Base-by-base conservation (phyloP, 2,888 invertebrate genomes). In the Acanthosoma haemorrhoidale region DNA sequence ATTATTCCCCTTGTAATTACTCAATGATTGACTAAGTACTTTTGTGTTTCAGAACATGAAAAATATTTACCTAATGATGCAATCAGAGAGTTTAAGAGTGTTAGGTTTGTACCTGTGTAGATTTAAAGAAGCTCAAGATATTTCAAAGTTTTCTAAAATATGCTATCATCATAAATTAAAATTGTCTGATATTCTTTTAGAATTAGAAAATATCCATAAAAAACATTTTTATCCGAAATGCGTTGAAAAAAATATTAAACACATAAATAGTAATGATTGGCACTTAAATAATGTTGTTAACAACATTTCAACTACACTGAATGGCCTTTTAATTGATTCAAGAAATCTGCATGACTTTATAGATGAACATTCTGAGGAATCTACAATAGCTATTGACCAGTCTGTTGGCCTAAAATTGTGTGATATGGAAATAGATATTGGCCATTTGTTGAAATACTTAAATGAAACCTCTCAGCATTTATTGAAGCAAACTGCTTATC, bases 11-110 rank as follows among this genome's bases (percentile, higher is more conserved):
- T n/a, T n/a, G n/a, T n/a, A n/a, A n/a, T n/a, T n/a, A n/a, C n/a
- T n/a, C n/a, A n/a, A n/a, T n/a, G n/a, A n/a, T n/a, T n/a, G n/a
- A n/a, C n/a, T n/a, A n/a, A n/a, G n/a, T n/a, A n/a, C 25, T 6
- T 51, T 51, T 63, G 4, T 63, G 13, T 63, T 63, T 15, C 36
- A 63, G 63, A 16, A 18, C 15, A 29, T 63, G 31, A 41, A 38
- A 29, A 63, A 63, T 39, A 11, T 63, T 41, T 63, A 41, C 38
- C 25, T 63, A n/a, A 1, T 63, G 11, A 39, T 63, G n/a, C 63
- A 63, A 31, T 63, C 63, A 13, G 63, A 63, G 25, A 36, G 38
- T 13, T 29, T 63, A 4, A 38, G 63, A 8, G 25, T 38, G 21
- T 15, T 63, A 1, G 63, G 63, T 15, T 11, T 63, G 18, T 15